Percentiles rank a stretch among this genome's conserved stretches.
Evolutionary conservation across 2,113 vertebrate genomes (phyloP).

Genomic region (Todiramphus chloris): DNA sequence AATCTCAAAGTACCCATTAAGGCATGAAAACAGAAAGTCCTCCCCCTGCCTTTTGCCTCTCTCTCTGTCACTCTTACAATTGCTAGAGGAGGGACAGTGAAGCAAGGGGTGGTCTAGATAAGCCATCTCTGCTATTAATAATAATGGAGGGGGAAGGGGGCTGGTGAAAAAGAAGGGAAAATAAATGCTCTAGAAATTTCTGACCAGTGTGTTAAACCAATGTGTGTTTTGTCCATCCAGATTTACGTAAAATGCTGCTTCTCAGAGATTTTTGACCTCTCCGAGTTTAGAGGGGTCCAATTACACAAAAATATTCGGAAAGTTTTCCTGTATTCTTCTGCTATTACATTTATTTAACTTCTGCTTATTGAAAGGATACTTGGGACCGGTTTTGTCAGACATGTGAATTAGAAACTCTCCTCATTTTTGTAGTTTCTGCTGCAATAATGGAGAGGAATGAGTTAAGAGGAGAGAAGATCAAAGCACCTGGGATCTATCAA

Average conservation of each 20-base stretch:
- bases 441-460: neutral
- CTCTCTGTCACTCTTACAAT: neutral
- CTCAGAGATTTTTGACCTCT: neutral
- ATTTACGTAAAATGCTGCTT: neutral
- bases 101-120: neutral
- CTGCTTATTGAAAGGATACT: neutral
- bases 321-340: neutral
- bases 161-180: neutral
- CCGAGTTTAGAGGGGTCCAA: neutral
- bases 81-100: neutral
- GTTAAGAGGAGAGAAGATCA: constrained; percentile 35
- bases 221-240: neutral
- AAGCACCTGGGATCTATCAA: constrained; percentile 58
- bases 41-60: neutral
- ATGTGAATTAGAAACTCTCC: no score
- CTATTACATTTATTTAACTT: neutral
- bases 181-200: constrained; percentile 11
- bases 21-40: neutral
- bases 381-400: neutral
- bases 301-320: neutral
- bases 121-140: neutral
- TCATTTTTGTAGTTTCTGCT: neutral
- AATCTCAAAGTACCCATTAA: neutral
- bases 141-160: neutral
- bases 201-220: neutral